Evolutionary conservation across 2,113 vertebrate species (phyloP).

Genomic region (Chelonoidis abingdonii): DNA sequence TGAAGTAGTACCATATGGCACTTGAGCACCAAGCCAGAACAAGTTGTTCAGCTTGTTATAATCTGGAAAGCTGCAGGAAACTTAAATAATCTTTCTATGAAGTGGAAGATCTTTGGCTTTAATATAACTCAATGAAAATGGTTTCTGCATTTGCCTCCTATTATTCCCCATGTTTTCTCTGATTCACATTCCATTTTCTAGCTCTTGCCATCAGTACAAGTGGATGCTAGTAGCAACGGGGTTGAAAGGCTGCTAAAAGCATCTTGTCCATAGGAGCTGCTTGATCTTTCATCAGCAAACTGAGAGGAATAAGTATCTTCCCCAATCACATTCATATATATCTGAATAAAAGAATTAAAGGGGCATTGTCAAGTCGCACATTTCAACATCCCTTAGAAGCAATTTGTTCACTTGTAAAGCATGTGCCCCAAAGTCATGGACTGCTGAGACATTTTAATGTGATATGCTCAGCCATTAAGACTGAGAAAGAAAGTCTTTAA

Average conservation of each 20-base stretch:
- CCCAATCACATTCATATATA: constrained; percentile 39
- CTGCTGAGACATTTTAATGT: background rate
- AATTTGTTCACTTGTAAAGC: background rate
- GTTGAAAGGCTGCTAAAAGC: constrained; percentile 56
- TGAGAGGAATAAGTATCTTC: constrained; percentile 38
- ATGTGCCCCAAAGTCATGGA: background rate
- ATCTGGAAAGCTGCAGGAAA: constrained; percentile 76
- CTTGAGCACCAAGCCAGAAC: constrained; percentile 68
- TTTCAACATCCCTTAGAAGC: constrained; percentile 34
- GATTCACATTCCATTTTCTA: constrained; percentile 38
- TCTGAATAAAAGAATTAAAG: constrained; percentile 40
- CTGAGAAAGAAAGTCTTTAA: fast-evolving
- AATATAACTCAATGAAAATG: constrained; percentile 66
- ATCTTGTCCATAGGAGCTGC: constrained; percentile 48
- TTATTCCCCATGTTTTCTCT: constrained; percentile 29
- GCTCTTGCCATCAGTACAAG: constrained; percentile 49
- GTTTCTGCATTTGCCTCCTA: constrained; percentile 53
- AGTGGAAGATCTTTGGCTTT: constrained; percentile 73
- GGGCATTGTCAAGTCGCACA: background rate
- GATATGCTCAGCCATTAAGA: background rate
- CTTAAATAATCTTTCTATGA: constrained; percentile 76
- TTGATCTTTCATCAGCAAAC: constrained; percentile 38
- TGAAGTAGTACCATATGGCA: constrained; percentile 74
- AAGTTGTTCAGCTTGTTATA: constrained; percentile 75
- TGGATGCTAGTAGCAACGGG: constrained; percentile 6